Conservation (phyloP, 2,888 invertebrate genomes). For the Thysanoteuthis rhombus region DNA sequence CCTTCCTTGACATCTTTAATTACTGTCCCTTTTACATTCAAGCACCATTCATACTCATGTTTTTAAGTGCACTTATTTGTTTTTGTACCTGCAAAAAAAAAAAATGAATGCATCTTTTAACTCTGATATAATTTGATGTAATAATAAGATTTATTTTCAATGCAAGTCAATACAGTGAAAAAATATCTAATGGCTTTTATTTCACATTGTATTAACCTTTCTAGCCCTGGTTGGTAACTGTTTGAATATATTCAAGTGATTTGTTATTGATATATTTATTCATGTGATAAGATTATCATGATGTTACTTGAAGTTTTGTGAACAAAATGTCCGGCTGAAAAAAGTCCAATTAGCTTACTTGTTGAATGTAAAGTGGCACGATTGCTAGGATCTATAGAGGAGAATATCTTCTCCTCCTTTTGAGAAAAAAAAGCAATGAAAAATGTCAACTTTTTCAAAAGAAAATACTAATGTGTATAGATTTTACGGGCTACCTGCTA, state of each 20-base stretch:
- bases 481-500: neutral
- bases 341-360: neutral
- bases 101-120: neutral
- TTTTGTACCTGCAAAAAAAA: neutral
- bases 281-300: neutral
- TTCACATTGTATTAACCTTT: neutral
- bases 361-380: neutral
- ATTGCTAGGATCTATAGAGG: neutral
- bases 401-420: neutral
- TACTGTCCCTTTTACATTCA: neutral
- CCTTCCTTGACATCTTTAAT: neutral
- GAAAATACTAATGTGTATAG: neutral
- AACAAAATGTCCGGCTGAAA: neutral
- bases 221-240: neutral
- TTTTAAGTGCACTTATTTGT: conserved; percentile 1
- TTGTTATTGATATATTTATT: neutral
- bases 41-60: neutral
- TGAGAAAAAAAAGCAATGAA: neutral
- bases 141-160: too few relatives aligned
- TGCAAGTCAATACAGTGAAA: neutral
- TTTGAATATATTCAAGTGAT: neutral
- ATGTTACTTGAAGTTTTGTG: neutral
- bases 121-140: neutral
- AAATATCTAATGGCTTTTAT: neutral
- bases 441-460: neutral